Conservation (phyloP, 2,113 vertebrate genomes). For the Urocitellus parryii region DNA sequence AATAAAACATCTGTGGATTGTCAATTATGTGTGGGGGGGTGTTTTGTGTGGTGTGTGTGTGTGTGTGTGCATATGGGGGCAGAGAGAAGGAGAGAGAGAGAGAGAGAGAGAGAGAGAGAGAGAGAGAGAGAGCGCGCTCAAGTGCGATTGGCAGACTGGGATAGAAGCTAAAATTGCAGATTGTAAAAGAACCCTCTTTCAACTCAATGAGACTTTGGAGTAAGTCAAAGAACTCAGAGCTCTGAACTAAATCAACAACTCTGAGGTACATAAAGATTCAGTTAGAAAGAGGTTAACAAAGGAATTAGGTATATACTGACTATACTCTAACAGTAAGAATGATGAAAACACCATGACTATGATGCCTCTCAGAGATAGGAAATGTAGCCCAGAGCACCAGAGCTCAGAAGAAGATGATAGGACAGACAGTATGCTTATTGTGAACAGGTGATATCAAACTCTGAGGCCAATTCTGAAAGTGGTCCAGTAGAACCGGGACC, state of each 20-base stretch:
- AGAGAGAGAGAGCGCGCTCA: background rate
- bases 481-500: slow-evolving; percentile 85
- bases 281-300: slow-evolving; percentile 74
- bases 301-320: slow-evolving; percentile 25
- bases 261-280: slow-evolving; percentile 89
- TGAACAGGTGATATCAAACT: slow-evolving; percentile 81
- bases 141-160: background rate
- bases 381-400: slow-evolving; percentile 72
- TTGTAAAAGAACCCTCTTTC: slow-evolving; percentile 83
- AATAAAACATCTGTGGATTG: background rate
- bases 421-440: slow-evolving; percentile 62
- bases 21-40: background rate
- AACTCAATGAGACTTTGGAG: slow-evolving; percentile 89
- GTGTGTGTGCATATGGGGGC: no score
- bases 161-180: slow-evolving; percentile 40
- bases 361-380: slow-evolving; percentile 59
- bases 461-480: slow-evolving; percentile 84
- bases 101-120: background rate
- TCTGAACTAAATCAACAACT: slow-evolving; percentile 76
- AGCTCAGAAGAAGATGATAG: slow-evolving; percentile 82
- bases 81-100: background rate
- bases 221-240: slow-evolving; percentile 86
- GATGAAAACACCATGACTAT: background rate
- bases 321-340: background rate
- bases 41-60: no score